phyloP scores from a whole-genome alignment of 1,140 invertebrate species.

The Ceratina calcarata region DNA sequence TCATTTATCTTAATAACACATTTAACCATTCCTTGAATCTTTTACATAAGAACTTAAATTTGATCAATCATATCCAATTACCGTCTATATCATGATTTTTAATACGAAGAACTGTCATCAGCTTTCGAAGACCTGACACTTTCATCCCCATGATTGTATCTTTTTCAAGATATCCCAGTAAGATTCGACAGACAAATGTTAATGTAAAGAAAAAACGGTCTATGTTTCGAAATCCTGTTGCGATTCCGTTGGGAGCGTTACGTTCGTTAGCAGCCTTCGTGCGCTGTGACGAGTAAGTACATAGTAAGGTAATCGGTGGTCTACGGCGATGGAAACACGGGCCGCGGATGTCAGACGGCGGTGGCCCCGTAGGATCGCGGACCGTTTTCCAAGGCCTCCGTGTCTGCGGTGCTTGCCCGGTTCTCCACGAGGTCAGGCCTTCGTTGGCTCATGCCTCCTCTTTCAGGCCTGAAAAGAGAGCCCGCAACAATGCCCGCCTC shows the following conservation, averaged over 20 bases:
- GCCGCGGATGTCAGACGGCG: neutral
- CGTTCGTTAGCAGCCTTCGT: neutral
- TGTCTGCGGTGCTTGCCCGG: conserved; percentile 17
- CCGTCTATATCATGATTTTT: too few species aligned
- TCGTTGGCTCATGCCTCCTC: conserved; percentile 65
- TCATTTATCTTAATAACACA: too few species aligned
- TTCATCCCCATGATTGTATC: neutral
- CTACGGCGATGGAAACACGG: neutral
- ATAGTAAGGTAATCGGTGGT: conserved; percentile 25
- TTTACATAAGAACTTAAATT: too few species aligned
- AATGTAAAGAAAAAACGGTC: neutral
- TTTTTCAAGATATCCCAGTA: neutral
- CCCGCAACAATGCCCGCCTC: conserved; percentile 35
- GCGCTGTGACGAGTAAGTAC: conserved; percentile 4
- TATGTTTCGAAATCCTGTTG: conserved; percentile 31
- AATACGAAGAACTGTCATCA: too few species aligned
- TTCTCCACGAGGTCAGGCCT: conserved; percentile 65
- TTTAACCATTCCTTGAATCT: too few species aligned
- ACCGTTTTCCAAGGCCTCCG: conserved; percentile 60
- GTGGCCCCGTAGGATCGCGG: conserved; percentile 33
- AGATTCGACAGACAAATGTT: neutral
- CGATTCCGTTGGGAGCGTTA: neutral
- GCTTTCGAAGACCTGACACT: too few species aligned
- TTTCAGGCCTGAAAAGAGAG: conserved; percentile 69
- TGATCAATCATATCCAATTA: too few species aligned